These are phyloP conservation scores for Meloe dianella DNA, from an alignment of 2,888 invertebrate species.

Conservation along the genomic window DNA sequence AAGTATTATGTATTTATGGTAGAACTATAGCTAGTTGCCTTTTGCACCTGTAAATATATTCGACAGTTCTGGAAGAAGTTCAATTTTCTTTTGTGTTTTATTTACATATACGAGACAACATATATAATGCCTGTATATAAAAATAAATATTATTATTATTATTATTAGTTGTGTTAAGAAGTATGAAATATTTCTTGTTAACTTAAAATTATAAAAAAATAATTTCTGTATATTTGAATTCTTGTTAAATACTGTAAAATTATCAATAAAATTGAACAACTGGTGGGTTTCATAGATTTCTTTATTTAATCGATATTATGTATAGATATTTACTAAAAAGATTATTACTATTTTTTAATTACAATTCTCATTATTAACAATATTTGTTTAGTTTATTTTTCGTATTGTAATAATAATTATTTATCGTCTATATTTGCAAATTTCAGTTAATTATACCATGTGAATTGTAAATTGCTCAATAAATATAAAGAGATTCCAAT, in stretches of 20 bases:
- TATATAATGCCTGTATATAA: constrained; percentile 17
- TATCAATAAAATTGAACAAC: constrained; percentile 31
- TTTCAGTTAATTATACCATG: constrained; percentile 5
- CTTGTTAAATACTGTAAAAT: constrained; percentile 28
- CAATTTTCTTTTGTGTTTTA: background rate
- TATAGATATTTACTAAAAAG: background rate
- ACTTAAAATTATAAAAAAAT: background rate
- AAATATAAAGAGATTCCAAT: background rate
- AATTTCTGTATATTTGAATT: constrained; percentile 29
- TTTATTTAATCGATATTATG: background rate
- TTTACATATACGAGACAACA: background rate
- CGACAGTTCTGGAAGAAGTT: background rate
- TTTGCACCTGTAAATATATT: background rate
- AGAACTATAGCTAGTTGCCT: background rate
- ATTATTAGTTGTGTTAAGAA: constrained; percentile 26
- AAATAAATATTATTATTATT: constrained; percentile 20
- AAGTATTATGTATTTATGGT: constrained; percentile 8
- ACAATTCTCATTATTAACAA: background rate
- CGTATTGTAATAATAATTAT: background rate
- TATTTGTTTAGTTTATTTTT: background rate
- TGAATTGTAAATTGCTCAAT: constrained; percentile 3
- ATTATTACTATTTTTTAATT: background rate
- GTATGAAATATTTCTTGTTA: constrained; percentile 10
- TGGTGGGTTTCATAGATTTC: constrained; percentile 26
- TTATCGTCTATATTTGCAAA: background rate